These are phyloP conservation scores for Seladonia tumulorum DNA, from an alignment of 2,888 invertebrate genomes.

Conservation along the genomic window DNA sequence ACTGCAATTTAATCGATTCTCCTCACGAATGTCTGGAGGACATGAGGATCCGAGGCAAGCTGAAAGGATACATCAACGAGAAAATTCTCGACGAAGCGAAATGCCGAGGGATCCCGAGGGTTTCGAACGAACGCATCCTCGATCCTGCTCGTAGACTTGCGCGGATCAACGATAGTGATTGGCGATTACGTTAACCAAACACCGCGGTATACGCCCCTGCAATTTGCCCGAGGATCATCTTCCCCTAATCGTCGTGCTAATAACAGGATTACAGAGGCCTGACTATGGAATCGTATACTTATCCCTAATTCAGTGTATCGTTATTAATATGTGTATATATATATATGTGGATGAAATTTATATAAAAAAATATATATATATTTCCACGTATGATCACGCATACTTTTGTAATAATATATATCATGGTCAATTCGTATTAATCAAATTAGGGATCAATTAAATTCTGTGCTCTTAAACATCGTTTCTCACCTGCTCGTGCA, in stretches of 20 bases:
- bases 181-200: slow-evolving; percentile 84
- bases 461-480: not conserved
- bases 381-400: not conserved
- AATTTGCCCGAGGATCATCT: slow-evolving; percentile 82
- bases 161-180: slow-evolving; percentile 80
- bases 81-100: slow-evolving; percentile 61
- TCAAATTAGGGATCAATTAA: not conserved
- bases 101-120: slow-evolving; percentile 53
- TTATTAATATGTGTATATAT: slow-evolving; percentile 77
- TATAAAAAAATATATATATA: not conserved
- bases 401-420: not conserved
- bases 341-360: slow-evolving; percentile 44
- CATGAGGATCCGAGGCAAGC: slow-evolving; percentile 51
- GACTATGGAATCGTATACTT: slow-evolving; percentile 82
- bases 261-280: slow-evolving; percentile 82
- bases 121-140: slow-evolving; percentile 64
- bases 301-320: slow-evolving; percentile 82
- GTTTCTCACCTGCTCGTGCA: not conserved
- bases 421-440: not conserved
- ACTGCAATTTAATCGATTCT: slow-evolving; percentile 70
- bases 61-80: slow-evolving; percentile 37
- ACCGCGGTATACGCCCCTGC: slow-evolving; percentile 82
- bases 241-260: slow-evolving; percentile 83
- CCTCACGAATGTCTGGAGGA: slow-evolving; percentile 69
- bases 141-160: slow-evolving; percentile 61